Evolutionary conservation across 2,888 invertebrate genomes (phyloP), one percentile per base, ranked within the genome.

Genomic region (Meloe dianella): DNA sequence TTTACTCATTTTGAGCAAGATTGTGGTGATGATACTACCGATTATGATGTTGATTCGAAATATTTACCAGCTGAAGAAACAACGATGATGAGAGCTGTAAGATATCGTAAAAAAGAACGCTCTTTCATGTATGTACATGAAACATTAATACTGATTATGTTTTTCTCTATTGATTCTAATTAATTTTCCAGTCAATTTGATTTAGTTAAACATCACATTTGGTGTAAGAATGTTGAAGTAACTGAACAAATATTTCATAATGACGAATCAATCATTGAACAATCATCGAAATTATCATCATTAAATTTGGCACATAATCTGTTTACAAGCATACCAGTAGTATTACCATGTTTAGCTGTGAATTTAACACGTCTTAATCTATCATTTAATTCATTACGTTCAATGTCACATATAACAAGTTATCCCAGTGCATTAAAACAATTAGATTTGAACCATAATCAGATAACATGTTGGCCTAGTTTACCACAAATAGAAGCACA

Each of bases 261-360:
- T 73, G 87, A 89, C 62, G 87, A 87, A 38, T 85, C 86, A 0
- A 87, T 88, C 60, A 82, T 85, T 4, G 87, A 89, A 30, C 85
- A 86, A 47, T 87, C 88, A 59, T 91, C 92, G 0, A 88, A 90
- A 69, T 84, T 95, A 10, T 87, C 90, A 1, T 88, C 92, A 0
- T 86, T 98, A 5, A 97, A 96, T 85, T 86, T 98, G 38, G 92
- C 96, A 0, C 94, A 96, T 84, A 98, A 98, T 86, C 88, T 93
- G 74, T 95, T 98, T 82, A 90, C 91, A 35, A 90, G 91, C 74
- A 91, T 98, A 67, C 98, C 98, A 0, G 88, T 90, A 1, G 93
- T 94, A 57, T 85, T 99, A 47, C 93, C 98, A 2, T 99, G 99
- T 80, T 86, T 95, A 65, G 97, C 96, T 6, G 92, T 96, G 0